A percentile compares a stretch with the other conserved stretches of the same genome.
phyloP scores from a whole-genome alignment of 2,113 vertebrate genomes.

The Pterocles orientalis region DNA sequence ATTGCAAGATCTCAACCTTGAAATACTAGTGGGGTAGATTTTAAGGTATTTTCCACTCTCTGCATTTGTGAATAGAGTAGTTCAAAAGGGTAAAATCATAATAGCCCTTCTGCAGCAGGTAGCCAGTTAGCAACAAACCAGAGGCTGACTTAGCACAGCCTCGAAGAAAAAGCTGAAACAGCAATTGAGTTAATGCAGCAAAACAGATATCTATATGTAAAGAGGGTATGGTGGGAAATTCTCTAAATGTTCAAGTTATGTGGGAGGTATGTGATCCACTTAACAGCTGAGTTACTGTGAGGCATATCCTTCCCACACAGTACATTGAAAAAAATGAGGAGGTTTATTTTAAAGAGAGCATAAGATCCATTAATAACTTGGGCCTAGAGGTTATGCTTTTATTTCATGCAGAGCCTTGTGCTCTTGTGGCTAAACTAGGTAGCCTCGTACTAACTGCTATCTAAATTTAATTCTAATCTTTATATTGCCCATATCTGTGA shows the following conservation, averaged over 20 bases:
- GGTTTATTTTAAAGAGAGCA: neutral
- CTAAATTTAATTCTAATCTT: neutral
- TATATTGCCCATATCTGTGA: neutral
- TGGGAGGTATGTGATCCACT: constrained; percentile 26
- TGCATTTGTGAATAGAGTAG: neutral
- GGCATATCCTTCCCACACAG: neutral
- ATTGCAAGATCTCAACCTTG: neutral
- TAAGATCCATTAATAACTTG: neutral
- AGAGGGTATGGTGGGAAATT: neutral
- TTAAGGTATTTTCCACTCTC: neutral
- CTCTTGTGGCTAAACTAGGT: neutral
- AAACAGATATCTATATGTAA: neutral
- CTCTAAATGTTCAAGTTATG: neutral
- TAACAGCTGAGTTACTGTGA: neutral
- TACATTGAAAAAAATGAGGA: neutral
- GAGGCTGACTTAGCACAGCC: neutral
- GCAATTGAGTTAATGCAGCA: neutral
- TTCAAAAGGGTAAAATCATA: neutral
- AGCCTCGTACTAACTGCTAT: neutral
- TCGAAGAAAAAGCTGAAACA: neutral
- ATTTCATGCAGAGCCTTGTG: neutral
- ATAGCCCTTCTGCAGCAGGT: neutral
- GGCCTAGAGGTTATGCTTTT: too few relatives aligned
- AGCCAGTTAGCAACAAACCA: neutral
- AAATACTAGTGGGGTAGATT: neutral